A percentile compares a stretch with the other conserved stretches of the same genome.
These are phyloP conservation scores for Phenacoccus solenopsis DNA, from an alignment of 1,140 invertebrate species.

Conservation along the genomic window DNA sequence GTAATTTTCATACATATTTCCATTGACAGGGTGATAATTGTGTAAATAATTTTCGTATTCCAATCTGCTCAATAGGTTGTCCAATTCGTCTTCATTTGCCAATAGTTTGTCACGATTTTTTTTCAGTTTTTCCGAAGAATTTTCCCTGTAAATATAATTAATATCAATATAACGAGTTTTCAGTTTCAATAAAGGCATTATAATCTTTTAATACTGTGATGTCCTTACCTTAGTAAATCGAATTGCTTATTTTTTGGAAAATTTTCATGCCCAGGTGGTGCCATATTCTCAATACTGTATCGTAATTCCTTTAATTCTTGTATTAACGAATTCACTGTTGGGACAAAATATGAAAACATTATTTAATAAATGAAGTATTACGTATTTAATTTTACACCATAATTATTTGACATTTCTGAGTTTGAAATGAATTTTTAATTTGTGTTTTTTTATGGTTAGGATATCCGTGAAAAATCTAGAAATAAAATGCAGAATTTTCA, in stretches of 20 bases:
- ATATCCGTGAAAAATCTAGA: too few relatives aligned
- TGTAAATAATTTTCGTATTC: neutral
- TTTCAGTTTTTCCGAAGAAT: neutral
- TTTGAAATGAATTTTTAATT: too few relatives aligned
- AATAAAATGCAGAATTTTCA: too few relatives aligned
- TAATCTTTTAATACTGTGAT: neutral
- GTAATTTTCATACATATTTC: too few relatives aligned
- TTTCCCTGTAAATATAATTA: neutral
- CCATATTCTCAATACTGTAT: neutral
- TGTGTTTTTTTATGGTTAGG: too few relatives aligned
- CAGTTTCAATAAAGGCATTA: too few relatives aligned
- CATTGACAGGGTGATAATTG: too few relatives aligned
- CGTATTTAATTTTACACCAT: too few relatives aligned
- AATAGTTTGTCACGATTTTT: neutral
- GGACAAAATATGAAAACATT: too few relatives aligned
- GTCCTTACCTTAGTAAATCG: neutral
- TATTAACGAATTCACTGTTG: neutral
- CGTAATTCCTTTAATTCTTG: neutral
- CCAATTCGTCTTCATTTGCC: neutral
- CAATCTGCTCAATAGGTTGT: neutral
- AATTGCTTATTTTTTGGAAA: neutral
- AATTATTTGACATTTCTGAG: too few relatives aligned
- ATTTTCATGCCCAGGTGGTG: neutral
- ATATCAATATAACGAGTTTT: too few relatives aligned
- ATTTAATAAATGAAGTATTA: too few relatives aligned